Percentiles rank a stretch among this genome's conserved stretches.
These are phyloP conservation scores for Eulacestoma nigropectus DNA, from an alignment of 2,113 vertebrate genomes.

Conservation along the genomic window DNA sequence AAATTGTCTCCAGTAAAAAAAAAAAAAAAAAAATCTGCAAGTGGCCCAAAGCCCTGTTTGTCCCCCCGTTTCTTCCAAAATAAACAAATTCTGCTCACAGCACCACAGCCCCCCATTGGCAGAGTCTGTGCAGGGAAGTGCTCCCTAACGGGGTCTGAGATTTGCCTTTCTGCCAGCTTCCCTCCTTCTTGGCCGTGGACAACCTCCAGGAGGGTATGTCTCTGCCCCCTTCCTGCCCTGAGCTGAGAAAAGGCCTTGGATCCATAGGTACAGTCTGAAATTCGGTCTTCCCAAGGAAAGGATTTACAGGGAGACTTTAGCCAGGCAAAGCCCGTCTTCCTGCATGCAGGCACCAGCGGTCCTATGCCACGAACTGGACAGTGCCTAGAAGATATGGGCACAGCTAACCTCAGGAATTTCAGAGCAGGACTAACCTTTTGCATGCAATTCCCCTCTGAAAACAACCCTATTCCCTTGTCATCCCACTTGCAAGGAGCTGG, in stretches of 20 bases:
- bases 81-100: not conserved
- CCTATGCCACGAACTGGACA: rapidly evolving
- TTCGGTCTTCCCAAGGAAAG: not conserved
- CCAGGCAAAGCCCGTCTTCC: not conserved
- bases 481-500: not conserved
- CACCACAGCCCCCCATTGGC: not conserved
- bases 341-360: rapidly evolving
- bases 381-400: not conserved
- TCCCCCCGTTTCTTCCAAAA: not conserved
- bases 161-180: not conserved
- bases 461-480: not conserved
- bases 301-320: not conserved
- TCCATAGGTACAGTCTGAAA: not conserved
- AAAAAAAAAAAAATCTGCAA: not conserved
- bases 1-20: not conserved
- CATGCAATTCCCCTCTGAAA: not conserved
- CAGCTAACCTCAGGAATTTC: not conserved
- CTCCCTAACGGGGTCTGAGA: rapidly evolving
- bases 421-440: not conserved
- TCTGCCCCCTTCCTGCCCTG: not conserved
- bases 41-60: not conserved
- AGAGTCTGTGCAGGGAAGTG: not conserved
- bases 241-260: not conserved
- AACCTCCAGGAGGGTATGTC: not conserved
- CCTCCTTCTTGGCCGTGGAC: not conserved